Percentiles rank a stretch among this genome's conserved stretches.
These are phyloP conservation scores for Phytoseiulus persimilis DNA, from an alignment of 2,888 invertebrate genomes.

Conservation along the genomic window DNA sequence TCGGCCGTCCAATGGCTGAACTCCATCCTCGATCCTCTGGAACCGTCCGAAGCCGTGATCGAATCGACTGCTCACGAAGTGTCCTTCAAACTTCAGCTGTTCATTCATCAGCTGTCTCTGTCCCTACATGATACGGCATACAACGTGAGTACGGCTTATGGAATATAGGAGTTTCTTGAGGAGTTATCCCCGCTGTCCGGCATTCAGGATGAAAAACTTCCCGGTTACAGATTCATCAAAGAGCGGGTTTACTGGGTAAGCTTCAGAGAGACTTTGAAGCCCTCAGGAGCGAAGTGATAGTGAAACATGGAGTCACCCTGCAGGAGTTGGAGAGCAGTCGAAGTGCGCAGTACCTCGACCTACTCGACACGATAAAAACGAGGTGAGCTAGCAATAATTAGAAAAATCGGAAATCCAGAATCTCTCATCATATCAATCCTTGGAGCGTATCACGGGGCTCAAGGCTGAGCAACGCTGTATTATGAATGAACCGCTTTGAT, in stretches of 20 bases:
- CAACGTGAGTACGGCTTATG: background rate
- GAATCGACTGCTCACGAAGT: constrained; percentile 30
- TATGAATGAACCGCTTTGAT: background rate
- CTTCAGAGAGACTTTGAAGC: constrained; percentile 29
- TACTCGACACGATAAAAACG: constrained; percentile 16
- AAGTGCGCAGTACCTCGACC: constrained; percentile 28
- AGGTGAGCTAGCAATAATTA: background rate
- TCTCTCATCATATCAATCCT: no score
- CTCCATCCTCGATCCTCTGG: constrained; percentile 19
- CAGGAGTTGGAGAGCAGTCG: constrained; percentile 21
- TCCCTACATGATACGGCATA: constrained; percentile 18
- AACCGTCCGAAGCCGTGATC: constrained; percentile 19
- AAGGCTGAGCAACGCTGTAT: background rate
- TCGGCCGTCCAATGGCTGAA: constrained; percentile 32
- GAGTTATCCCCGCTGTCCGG: background rate
- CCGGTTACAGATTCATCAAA: constrained; percentile 14
- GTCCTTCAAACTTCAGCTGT: constrained; percentile 24
- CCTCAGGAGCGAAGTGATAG: constrained; percentile 14
- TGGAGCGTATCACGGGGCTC: no score
- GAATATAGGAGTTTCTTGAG: no score
- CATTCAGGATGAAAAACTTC: background rate
- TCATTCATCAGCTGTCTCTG: constrained; percentile 25
- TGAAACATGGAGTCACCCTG: constrained; percentile 10
- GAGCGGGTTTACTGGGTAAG: constrained; percentile 14
- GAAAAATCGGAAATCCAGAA: no score